These are phyloP conservation scores for Agapornis roseicollis DNA, from an alignment of 2,113 vertebrate genomes.

Conservation along the genomic window DNA sequence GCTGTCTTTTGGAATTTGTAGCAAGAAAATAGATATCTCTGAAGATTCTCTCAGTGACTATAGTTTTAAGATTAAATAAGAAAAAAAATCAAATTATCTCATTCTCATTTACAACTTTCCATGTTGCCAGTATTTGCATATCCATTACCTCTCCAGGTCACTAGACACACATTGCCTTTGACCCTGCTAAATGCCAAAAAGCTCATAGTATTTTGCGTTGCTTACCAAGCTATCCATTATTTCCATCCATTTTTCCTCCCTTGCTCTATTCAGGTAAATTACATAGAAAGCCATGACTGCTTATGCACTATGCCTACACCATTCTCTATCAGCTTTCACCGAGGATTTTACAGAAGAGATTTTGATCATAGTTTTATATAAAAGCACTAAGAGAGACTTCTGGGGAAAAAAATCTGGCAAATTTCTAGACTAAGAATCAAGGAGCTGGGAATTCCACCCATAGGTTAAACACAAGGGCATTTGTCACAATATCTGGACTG, in stretches of 20 bases:
- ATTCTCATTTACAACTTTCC: not conserved
- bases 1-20: not conserved
- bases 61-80: not conserved
- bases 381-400: not conserved
- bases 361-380: not conserved
- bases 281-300: not conserved
- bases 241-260: not conserved
- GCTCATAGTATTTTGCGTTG: not conserved
- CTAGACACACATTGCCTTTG: not conserved
- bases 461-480: not conserved
- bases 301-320: not conserved
- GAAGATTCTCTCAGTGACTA: not conserved
- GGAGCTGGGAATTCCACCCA: not conserved
- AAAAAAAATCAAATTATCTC: not conserved
- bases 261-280: not conserved
- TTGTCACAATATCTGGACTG: accelerated
- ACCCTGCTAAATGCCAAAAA: conserved; percentile 18
- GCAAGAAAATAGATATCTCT: not conserved
- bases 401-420: not conserved
- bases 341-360: not conserved
- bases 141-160: conserved; percentile 16
- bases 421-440: not conserved
- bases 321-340: accelerated
- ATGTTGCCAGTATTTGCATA: not conserved
- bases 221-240: not conserved